phyloP scores from a whole-genome alignment of 2,113 vertebrate genomes.

The Glaucomys volans region DNA sequence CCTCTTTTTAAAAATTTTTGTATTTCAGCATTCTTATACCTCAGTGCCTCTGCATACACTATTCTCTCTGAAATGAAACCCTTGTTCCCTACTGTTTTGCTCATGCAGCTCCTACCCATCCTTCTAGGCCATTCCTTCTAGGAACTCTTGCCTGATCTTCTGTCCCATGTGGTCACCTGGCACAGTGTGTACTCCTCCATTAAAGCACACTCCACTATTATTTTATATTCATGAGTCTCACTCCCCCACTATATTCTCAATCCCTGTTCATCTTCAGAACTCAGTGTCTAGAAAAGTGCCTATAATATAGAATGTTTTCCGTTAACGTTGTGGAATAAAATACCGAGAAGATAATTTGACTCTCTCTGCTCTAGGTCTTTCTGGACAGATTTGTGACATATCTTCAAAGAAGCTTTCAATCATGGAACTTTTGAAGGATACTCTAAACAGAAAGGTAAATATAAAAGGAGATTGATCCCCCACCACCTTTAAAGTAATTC shows the following conservation, averaged over 20 bases:
- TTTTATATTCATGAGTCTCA: not conserved
- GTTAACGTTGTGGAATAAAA: not conserved
- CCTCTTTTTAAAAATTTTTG: not conserved
- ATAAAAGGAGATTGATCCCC: not conserved
- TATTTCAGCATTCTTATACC: not conserved
- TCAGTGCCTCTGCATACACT: not conserved
- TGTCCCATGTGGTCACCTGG: not conserved
- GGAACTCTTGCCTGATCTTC: not conserved
- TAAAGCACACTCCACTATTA: not conserved
- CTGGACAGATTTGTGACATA: constrained; percentile 12
- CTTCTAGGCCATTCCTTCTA: not conserved
- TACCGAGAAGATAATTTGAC: not conserved
- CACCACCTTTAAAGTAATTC: not conserved
- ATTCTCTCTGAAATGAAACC: not conserved
- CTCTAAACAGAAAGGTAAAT: constrained; percentile 38
- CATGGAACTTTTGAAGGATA: not conserved
- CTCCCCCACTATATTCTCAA: not conserved
- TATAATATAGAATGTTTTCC: not conserved
- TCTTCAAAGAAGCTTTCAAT: constrained; percentile 26
- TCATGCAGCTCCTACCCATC: not conserved
- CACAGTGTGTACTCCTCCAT: not conserved
- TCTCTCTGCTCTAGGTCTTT: not conserved
- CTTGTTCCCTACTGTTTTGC: not conserved
- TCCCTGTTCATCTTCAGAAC: not conserved
- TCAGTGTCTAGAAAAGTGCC: not conserved